A percentile compares a stretch with the other conserved stretches of the same genome.
Evolutionary conservation across 2,113 vertebrate species (phyloP).

Genomic region (Gallinago paraguaiae): DNA sequence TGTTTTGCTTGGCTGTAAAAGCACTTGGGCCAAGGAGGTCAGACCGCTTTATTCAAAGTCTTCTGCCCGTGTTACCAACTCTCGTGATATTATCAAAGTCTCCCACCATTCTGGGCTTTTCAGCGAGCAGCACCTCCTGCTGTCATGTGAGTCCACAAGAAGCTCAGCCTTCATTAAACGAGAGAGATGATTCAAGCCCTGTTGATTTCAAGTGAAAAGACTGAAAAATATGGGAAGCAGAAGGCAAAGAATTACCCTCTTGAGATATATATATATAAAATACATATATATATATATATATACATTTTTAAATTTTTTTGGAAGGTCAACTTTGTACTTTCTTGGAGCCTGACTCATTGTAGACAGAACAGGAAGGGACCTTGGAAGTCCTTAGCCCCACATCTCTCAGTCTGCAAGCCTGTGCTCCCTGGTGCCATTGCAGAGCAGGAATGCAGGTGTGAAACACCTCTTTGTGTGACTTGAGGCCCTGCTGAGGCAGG

Average conservation of each 20-base stretch:
- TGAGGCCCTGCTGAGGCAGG: neutral
- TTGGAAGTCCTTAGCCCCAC: neutral
- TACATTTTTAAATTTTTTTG: neutral
- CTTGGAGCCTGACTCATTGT: neutral
- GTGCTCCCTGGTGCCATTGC: neutral
- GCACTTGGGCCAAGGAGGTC: constrained; percentile 66
- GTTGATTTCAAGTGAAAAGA: constrained; percentile 61
- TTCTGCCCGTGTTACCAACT: constrained; percentile 59
- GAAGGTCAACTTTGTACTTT: neutral
- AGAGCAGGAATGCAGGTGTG: neutral
- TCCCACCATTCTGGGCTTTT: constrained; percentile 54
- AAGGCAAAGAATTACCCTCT: constrained; percentile 32
- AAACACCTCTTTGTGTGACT: constrained; percentile 23
- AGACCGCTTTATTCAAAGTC: constrained; percentile 64
- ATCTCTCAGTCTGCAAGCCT: neutral
- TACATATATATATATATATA: neutral
- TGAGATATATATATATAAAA: neutral
- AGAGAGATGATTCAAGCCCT: constrained; percentile 49
- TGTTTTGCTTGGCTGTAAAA: constrained; percentile 67
- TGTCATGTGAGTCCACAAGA: constrained; percentile 56
- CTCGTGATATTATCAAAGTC: constrained; percentile 69
- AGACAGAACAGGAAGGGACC: neutral
- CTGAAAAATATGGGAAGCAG: constrained; percentile 40
- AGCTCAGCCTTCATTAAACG: constrained; percentile 60
- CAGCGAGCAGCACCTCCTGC: constrained; percentile 63